Evolutionary conservation across 2,113 vertebrate species (phyloP).

Genomic region (Laticauda colubrina): DNA sequence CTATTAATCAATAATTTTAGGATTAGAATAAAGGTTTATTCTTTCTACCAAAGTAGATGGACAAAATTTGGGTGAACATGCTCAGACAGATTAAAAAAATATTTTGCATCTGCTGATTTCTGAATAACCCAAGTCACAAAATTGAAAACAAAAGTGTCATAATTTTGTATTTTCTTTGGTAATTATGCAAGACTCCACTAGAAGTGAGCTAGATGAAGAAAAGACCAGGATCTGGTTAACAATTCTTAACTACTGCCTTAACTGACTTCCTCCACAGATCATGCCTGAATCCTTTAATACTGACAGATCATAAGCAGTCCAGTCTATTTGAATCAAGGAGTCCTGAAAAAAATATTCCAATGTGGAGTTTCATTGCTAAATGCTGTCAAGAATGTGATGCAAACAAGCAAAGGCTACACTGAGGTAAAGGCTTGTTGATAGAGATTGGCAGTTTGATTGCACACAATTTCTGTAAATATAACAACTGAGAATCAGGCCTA

Average conservation of each 20-base stretch:
- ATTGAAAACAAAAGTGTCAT: not conserved
- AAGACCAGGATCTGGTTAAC: not conserved
- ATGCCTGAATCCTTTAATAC: not conserved
- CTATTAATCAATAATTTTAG: constrained; percentile 4
- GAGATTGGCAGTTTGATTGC: not conserved
- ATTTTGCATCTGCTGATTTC: not conserved
- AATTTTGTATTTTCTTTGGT: not conserved
- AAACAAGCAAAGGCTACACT: not conserved
- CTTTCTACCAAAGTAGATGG: not conserved
- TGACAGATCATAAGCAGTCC: not conserved
- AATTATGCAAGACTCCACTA: not conserved
- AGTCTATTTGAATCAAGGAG: not conserved
- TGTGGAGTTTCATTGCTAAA: not conserved
- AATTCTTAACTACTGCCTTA: not conserved
- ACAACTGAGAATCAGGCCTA: not conserved
- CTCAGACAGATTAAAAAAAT: not conserved
- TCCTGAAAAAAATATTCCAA: not conserved
- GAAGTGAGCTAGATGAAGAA: not conserved
- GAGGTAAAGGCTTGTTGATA: not conserved
- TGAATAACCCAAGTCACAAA: not conserved
- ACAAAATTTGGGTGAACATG: not conserved
- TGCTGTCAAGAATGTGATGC: not conserved
- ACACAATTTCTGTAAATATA: not conserved
- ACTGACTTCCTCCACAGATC: not conserved
- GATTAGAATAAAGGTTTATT: not conserved